These are phyloP conservation scores for Anneissia japonica DNA, from an alignment of 35 echinoderm and acorn worm genomes.

Conservation along the genomic window DNA sequence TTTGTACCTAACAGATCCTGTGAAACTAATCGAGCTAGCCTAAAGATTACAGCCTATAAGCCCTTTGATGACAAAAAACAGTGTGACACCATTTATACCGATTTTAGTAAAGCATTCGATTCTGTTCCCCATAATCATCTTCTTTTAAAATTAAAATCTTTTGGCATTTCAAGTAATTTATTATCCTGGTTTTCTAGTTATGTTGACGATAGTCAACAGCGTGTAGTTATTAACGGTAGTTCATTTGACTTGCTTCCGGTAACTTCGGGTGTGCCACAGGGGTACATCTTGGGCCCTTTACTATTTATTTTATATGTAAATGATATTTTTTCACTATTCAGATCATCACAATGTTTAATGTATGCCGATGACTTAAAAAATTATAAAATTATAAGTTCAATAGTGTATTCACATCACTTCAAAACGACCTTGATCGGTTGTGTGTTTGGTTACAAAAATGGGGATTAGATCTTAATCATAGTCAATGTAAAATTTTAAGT, in stretches of 20 bases:
- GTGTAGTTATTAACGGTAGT: background rate
- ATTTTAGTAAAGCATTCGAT: conserved; percentile 5
- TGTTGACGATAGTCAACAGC: background rate
- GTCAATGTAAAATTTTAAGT: background rate
- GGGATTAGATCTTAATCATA: background rate
- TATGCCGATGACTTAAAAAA: background rate
- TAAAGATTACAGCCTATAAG: background rate
- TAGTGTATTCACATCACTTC: background rate
- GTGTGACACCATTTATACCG: background rate
- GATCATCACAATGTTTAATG: background rate
- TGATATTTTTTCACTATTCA: background rate
- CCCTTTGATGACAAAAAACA: background rate
- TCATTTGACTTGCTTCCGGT: background rate
- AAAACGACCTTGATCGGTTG: background rate
- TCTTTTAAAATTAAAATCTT: background rate
- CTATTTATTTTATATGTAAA: background rate
- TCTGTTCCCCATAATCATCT: background rate
- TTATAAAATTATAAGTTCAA: background rate
- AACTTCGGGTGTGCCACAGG: background rate
- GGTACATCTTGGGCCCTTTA: background rate
- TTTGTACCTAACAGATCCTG: no score
- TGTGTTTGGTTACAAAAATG: background rate
- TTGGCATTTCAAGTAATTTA: background rate
- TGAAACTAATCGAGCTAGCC: no score
- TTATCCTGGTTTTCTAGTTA: background rate